Conservation (phyloP, 2,113 vertebrate species). For the Aythya baeri region DNA sequence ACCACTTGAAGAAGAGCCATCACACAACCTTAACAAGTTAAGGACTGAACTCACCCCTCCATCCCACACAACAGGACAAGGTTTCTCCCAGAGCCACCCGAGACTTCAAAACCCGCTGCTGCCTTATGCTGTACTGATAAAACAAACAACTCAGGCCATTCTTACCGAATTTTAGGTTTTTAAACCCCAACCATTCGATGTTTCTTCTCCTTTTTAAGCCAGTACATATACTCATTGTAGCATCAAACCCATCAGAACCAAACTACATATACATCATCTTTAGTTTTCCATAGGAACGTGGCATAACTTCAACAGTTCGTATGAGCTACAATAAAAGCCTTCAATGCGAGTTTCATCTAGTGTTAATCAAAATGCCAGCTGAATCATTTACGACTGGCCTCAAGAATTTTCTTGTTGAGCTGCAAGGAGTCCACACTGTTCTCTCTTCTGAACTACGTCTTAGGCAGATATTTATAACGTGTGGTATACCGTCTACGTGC, state of each 20-base stretch:
- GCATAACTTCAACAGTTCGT: not conserved
- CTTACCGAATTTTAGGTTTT: not conserved
- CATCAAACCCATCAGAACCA: not conserved
- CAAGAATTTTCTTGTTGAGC: not conserved
- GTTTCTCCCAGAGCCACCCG: not conserved
- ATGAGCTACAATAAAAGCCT: not conserved
- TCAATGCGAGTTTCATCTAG: not conserved
- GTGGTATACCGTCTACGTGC: not conserved
- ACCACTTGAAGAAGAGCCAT: not conserved
- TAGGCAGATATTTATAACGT: constrained; percentile 38
- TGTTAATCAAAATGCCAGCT: not conserved
- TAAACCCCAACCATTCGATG: not conserved
- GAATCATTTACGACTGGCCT: not conserved
- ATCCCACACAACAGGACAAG: not conserved
- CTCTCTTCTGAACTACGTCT: not conserved
- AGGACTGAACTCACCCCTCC: not conserved
- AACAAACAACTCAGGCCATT: not conserved
- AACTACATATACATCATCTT: not conserved
- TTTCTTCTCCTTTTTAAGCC: not conserved
- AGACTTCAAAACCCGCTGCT: not conserved
- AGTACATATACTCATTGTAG: not conserved
- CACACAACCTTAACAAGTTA: not conserved
- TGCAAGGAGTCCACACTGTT: not conserved
- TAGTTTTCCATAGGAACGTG: not conserved
- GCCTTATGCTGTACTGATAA: not conserved